Evolutionary conservation across 2,888 invertebrate genomes (phyloP).

Genomic region (Lasioglossum malachurum): DNA sequence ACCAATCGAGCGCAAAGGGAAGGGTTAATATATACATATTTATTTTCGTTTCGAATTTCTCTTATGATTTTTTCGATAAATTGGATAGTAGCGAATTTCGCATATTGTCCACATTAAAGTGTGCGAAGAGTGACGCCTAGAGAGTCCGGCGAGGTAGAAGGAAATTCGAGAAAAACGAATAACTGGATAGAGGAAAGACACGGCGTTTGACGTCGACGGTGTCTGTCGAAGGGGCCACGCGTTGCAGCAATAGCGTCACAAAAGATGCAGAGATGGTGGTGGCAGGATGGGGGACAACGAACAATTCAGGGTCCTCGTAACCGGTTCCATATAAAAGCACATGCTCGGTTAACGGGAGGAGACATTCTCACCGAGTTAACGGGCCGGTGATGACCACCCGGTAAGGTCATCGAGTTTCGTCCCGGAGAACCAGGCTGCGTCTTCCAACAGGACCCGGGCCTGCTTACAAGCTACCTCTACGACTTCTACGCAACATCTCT

Average conservation of each 20-base stretch:
- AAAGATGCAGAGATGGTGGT: slow-evolving; percentile 52
- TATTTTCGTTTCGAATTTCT: no score
- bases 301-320: slow-evolving; percentile 79
- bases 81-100: no score
- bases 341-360: slow-evolving; percentile 76
- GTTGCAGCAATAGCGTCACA: slow-evolving; percentile 17
- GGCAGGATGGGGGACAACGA: slow-evolving; percentile 71
- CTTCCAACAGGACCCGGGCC: neutral
- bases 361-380: slow-evolving; percentile 72
- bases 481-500: neutral
- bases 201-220: neutral
- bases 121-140: neutral
- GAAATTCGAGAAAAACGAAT: neutral
- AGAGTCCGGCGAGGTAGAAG: neutral
- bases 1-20: no score
- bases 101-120: neutral
- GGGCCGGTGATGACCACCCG: slow-evolving; percentile 44
- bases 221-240: slow-evolving; percentile 30
- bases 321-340: slow-evolving; percentile 81
- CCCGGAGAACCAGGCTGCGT: neutral
- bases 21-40: no score
- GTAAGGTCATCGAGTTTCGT: slow-evolving; percentile 30
- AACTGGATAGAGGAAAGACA: neutral
- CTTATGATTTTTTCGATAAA: no score
- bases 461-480: neutral